A percentile compares a stretch with the other conserved stretches of the same genome.
Evolutionary conservation across 2,113 vertebrate genomes (phyloP).

Genomic region (Motacilla tschutschensis): DNA sequence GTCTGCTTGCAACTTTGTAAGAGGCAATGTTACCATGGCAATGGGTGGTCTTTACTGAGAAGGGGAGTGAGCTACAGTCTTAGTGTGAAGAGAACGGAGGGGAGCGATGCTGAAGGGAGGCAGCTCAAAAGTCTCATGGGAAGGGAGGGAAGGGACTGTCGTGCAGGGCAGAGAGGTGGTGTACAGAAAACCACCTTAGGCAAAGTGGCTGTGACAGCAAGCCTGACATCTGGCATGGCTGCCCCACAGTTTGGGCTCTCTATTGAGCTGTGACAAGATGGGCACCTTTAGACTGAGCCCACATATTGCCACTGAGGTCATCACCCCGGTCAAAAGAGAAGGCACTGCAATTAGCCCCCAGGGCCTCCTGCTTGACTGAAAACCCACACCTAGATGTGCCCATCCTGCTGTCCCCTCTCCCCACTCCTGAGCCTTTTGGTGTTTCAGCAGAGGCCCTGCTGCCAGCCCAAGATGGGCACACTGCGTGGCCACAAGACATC

Average conservation of each 20-base stretch:
- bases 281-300: not conserved
- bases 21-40: slow-evolving; percentile 63
- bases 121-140: not conserved
- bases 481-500: not conserved
- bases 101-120: not conserved
- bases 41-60: slow-evolving; percentile 55
- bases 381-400: not conserved
- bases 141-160: not conserved
- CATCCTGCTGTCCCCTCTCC: not conserved
- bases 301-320: not conserved
- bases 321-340: not conserved
- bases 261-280: not conserved
- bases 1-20: slow-evolving; percentile 47
- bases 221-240: not conserved
- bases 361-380: not conserved
- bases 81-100: not conserved
- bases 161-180: not conserved
- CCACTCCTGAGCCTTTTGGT: not conserved
- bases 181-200: not conserved
- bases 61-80: not conserved
- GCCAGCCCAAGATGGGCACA: not conserved
- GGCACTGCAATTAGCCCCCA: fast-evolving
- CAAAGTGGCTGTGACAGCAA: not conserved
- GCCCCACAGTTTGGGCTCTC: not conserved
- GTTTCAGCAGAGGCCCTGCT: not conserved